phyloP scores from a whole-genome alignment of 1,140 invertebrate genomes.

The Macrotrachela quadricornifera region DNA sequence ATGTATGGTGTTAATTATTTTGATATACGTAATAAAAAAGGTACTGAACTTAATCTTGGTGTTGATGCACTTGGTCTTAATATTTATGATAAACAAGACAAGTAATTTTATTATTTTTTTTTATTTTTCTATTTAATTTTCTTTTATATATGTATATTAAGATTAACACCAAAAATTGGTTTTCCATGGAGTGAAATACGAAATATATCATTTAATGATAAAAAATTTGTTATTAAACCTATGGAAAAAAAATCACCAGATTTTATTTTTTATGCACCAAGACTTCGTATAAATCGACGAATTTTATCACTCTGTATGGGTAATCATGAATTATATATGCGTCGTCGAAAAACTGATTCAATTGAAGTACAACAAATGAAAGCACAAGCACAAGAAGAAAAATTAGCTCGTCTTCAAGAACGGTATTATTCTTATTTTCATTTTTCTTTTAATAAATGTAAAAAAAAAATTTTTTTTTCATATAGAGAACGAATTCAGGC shows the following conservation, averaged over 20 bases:
- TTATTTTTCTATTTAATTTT: not conserved
- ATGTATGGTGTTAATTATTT: constrained; percentile 95
- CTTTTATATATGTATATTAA: constrained; percentile 11
- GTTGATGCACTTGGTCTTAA: constrained; percentile 89
- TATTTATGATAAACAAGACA: constrained; percentile 92
- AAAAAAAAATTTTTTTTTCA: constrained; percentile 2
- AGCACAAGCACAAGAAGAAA: constrained; percentile 78
- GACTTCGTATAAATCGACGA: constrained; percentile 80
- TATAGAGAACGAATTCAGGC: constrained; percentile 18
- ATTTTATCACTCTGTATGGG: constrained; percentile 93
- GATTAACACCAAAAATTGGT: constrained; percentile 58
- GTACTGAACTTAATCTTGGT: constrained; percentile 79
- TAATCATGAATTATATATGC: constrained; percentile 91
- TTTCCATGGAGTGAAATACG: constrained; percentile 99
- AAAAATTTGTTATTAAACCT: constrained; percentile 98
- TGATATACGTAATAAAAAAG: constrained; percentile 83
- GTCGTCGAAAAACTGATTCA: constrained; percentile 81
- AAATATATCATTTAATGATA: constrained; percentile 97
- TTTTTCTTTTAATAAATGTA: not conserved
- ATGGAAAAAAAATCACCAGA: constrained; percentile 86
- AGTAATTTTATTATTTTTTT: constrained; percentile 28
- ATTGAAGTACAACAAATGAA: constrained; percentile 98
- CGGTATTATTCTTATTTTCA: no score
- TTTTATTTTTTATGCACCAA: constrained; percentile 93
- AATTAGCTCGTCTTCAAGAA: constrained; percentile 28